Percentiles rank a stretch among this genome's conserved stretches.
phyloP scores from a whole-genome alignment of 2,113 vertebrate genomes.

The Poeciliopsis prolifica region DNA sequence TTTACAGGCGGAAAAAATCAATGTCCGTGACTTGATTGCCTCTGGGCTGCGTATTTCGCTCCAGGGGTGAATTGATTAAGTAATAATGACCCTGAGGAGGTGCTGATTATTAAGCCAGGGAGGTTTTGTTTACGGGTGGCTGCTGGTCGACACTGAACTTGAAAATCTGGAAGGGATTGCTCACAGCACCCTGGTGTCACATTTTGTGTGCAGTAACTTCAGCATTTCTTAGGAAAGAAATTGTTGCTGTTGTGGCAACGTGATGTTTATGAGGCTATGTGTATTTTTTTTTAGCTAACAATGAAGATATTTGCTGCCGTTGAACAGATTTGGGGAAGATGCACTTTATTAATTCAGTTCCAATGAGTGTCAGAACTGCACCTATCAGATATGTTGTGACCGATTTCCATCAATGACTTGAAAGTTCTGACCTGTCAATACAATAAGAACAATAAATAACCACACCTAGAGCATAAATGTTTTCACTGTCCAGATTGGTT shows the following conservation, averaged over 20 bases:
- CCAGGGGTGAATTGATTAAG: slow-evolving; percentile 92
- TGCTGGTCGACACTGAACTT: slow-evolving; percentile 57
- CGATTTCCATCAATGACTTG: too few species aligned
- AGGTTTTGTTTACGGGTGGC: slow-evolving; percentile 74
- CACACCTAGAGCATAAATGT: too few species aligned
- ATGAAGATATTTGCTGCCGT: not conserved
- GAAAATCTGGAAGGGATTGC: slow-evolving; percentile 25
- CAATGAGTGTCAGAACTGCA: not conserved
- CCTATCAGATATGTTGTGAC: too few species aligned
- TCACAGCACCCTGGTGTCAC: slow-evolving; percentile 22
- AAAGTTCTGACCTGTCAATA: too few species aligned
- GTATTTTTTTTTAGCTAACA: not conserved
- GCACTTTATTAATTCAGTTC: not conserved
- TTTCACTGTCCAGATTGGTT: too few species aligned
- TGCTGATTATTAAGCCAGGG: slow-evolving; percentile 81
- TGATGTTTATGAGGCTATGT: not conserved
- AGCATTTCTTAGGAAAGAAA: not conserved
- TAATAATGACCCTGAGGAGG: slow-evolving; percentile 90
- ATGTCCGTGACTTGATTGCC: slow-evolving; percentile 85
- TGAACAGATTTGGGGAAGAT: not conserved
- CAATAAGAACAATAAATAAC: too few species aligned
- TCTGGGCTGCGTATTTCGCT: slow-evolving; percentile 82
- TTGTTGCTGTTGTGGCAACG: not conserved
- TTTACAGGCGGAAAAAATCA: slow-evolving; percentile 85
- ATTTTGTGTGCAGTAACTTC: slow-evolving; percentile 4